Base-by-base conservation (phyloP, 2,888 invertebrate species). In the Callimorpha dominula region DNA sequence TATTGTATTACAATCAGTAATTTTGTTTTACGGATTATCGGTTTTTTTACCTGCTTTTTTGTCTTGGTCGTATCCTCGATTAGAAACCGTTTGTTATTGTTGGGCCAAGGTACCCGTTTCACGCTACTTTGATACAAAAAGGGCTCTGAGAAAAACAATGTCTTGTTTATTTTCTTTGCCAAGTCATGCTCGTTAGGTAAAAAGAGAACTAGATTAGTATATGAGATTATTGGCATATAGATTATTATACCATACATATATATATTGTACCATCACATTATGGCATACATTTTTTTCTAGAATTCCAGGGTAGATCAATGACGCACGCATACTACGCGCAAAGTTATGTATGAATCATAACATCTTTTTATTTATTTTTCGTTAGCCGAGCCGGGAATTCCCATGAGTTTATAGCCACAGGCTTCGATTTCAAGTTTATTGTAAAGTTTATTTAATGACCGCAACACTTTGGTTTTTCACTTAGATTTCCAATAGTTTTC, bases 271-370 rank as follows among this genome's bases (percentile, higher is more conserved):
- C 4, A 20, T 17, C 52, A 15, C 17, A 6, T 5, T 52, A 52
- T 66, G 17, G 50, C 65, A 70, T 31, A 64, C 60, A 65, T 70
- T 49, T 65, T 31, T 31, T 40, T 57, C 46, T 67, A 62, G 40
- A 69, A 68, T 31, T 67, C 40, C 49, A 68, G 42, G 46, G 57
- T 1, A 60, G 64, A 80, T 80, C 77, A 80, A 80, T 83, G 83
- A 78, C 74, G 80, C 76, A 78, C 65, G 60, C 70, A 79, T 76
- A 70, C 72, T 75, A 67, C 73, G 73, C 76, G 75, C 76, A 78
- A 73, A 78, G 76, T 81, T 83, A 85, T 85, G 84, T 81, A 85
- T 90, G 89, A 89, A 84, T 91, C 92, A 92, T 85, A 85, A 78
- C 71, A 78, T 70, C 70, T 86, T 88, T 90, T 90, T 88, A 82